These are phyloP conservation scores for Diplosoma virens DNA, from an alignment of 23 tunicate genomes.

Conservation along the genomic window DNA sequence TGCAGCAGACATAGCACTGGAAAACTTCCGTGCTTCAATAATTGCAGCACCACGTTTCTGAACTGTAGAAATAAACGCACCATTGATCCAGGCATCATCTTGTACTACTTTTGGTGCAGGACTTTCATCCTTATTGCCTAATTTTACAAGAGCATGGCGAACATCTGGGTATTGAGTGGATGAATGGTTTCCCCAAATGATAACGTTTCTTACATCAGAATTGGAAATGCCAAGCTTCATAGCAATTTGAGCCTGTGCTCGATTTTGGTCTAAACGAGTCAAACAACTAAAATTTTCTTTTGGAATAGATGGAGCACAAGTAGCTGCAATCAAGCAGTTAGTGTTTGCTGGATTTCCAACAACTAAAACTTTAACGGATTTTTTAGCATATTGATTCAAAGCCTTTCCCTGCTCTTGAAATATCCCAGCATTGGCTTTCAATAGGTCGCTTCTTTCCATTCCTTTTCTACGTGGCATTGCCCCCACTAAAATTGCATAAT, in stretches of 20 bases:
- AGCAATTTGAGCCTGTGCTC: slow-evolving; percentile 97
- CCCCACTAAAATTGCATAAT: slow-evolving; percentile 93
- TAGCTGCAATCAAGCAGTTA: slow-evolving; percentile 84
- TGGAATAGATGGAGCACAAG: slow-evolving; percentile 86
- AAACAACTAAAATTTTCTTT: slow-evolving; percentile 82
- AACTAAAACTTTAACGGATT: slow-evolving; percentile 91
- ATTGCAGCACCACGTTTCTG: slow-evolving; percentile 96
- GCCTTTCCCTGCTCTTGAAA: slow-evolving; percentile 92
- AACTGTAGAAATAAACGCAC: slow-evolving; percentile 78
- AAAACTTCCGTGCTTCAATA: slow-evolving; percentile 84
- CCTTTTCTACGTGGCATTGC: slow-evolving; percentile 96
- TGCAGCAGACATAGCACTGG: slow-evolving; percentile 99
- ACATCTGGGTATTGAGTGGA: slow-evolving; percentile 97
- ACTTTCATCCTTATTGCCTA: slow-evolving; percentile 25
- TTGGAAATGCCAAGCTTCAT: slow-evolving; percentile 58
- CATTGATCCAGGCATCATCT: slow-evolving; percentile 97
- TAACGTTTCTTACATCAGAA: slow-evolving; percentile 64
- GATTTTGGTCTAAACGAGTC: slow-evolving; percentile 92
- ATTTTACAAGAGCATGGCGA: slow-evolving; percentile 53
- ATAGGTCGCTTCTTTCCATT: slow-evolving; percentile 94
- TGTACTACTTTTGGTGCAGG: slow-evolving; percentile 62
- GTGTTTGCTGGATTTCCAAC: slow-evolving; percentile 99
- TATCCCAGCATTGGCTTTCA: slow-evolving; percentile 87
- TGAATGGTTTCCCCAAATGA: slow-evolving; percentile 99
- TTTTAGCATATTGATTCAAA: slow-evolving; percentile 77